phyloP scores from a whole-genome alignment of 2,888 invertebrate species.

The Hypolimnas misippus region DNA sequence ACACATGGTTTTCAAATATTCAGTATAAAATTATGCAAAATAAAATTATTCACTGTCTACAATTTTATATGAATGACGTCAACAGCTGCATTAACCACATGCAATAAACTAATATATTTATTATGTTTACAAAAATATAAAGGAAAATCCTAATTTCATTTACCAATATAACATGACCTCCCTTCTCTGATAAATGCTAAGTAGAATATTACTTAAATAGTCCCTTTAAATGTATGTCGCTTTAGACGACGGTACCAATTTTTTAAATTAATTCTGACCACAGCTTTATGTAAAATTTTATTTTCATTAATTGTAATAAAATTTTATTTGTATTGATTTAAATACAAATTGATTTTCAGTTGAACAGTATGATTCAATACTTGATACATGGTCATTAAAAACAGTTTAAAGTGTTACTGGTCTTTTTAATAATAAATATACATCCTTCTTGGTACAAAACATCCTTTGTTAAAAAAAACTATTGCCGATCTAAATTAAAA shows the following conservation, averaged over 20 bases:
- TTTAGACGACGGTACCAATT: conserved; percentile 46
- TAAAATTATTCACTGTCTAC: conserved; percentile 8
- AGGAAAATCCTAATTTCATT: conserved; percentile 32
- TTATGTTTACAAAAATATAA: conserved; percentile 53
- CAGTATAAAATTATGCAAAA: conserved; percentile 22
- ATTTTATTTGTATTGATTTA: too few relatives aligned
- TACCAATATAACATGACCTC: conserved; percentile 34
- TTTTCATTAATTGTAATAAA: conserved; percentile 24
- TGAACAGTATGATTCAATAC: too few relatives aligned
- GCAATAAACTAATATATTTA: conserved; percentile 51
- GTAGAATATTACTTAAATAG: conserved; percentile 17
- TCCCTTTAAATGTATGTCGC: conserved; percentile 30
- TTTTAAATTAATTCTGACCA: conserved; percentile 11
- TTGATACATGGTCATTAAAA: too few relatives aligned
- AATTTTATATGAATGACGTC: conserved; percentile 19
- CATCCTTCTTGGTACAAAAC: too few relatives aligned
- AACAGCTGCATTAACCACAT: conserved; percentile 23
- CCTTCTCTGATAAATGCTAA: conserved; percentile 25
- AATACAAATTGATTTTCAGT: too few relatives aligned
- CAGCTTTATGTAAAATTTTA: conserved; percentile 27
- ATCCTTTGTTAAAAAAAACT: too few relatives aligned
- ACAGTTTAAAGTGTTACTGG: too few relatives aligned
- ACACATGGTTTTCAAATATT: neutral
- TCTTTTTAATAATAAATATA: too few relatives aligned
- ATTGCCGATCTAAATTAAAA: too few relatives aligned